Evolutionary conservation across 2,113 vertebrate genomes (phyloP).

Genomic region (Pygoscelis antarcticus): DNA sequence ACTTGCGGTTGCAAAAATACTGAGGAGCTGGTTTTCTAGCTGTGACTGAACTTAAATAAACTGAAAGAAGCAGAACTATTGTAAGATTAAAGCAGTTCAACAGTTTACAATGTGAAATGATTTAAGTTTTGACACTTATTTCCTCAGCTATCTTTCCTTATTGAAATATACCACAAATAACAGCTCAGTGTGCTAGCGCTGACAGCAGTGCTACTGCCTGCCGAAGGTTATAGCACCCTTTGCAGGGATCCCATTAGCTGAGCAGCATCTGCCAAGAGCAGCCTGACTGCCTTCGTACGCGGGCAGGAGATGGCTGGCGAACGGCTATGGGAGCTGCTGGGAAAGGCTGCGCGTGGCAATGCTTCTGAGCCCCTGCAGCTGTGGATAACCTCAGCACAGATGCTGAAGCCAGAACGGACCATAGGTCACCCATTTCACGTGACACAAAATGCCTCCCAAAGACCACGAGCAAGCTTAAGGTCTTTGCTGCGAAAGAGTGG

Average conservation of each 20-base stretch:
- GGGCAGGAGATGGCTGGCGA: not conserved
- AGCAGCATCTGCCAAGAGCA: constrained; percentile 28
- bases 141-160: constrained; percentile 47
- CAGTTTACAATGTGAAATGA: constrained; percentile 55
- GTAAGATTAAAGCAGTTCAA: constrained; percentile 45
- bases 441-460: not conserved
- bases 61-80: constrained; percentile 34
- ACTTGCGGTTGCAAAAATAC: constrained; percentile 43
- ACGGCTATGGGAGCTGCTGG: fast-evolving
- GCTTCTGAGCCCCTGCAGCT: not conserved
- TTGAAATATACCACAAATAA: constrained; percentile 14
- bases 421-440: fast-evolving
- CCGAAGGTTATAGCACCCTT: not conserved
- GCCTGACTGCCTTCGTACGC: fast-evolving
- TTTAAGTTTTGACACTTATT: constrained; percentile 58
- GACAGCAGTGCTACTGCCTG: constrained; percentile 46
- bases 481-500: not conserved
- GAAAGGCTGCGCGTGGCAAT: not conserved
- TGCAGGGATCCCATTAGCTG: constrained; percentile 20
- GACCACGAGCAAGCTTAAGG: not conserved
- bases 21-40: not conserved
- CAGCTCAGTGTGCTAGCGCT: not conserved
- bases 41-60: constrained; percentile 54
- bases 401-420: not conserved
- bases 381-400: not conserved